Evolutionary conservation across 2,113 vertebrate genomes (phyloP).

Genomic region (Leucosticte australis): DNA sequence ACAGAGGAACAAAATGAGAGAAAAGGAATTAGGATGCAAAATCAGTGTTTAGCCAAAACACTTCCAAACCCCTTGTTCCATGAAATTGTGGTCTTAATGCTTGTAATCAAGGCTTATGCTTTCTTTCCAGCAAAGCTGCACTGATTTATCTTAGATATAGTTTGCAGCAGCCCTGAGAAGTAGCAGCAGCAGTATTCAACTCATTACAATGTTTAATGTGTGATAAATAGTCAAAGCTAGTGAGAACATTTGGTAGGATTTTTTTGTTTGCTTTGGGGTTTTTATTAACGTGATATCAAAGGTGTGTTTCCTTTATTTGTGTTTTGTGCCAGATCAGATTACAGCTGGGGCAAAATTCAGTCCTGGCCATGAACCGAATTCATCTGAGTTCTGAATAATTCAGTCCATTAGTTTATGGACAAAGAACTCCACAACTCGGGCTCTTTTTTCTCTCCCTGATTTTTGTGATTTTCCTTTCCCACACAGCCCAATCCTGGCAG

Average conservation of each 20-base stretch:
- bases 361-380: background rate
- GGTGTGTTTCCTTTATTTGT: background rate
- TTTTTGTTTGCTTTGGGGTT: background rate
- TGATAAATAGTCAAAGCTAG: background rate
- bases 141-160: background rate
- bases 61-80: background rate
- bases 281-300: background rate
- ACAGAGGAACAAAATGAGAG: background rate
- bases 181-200: background rate
- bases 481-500: background rate
- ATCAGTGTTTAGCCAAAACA: background rate
- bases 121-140: background rate
- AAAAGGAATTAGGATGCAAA: background rate
- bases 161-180: background rate
- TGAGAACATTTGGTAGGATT: background rate
- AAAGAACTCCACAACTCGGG: background rate
- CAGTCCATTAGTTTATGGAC: background rate
- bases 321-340: background rate
- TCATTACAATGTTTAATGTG: accelerated
- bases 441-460: background rate
- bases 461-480: background rate
- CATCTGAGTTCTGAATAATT: background rate
- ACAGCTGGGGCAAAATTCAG: background rate
- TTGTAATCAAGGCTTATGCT: background rate
- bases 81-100: background rate